A percentile compares a stretch with the other conserved stretches of the same genome.
phyloP scores from a whole-genome alignment of 2,113 vertebrate genomes.

The Caretta caretta region DNA sequence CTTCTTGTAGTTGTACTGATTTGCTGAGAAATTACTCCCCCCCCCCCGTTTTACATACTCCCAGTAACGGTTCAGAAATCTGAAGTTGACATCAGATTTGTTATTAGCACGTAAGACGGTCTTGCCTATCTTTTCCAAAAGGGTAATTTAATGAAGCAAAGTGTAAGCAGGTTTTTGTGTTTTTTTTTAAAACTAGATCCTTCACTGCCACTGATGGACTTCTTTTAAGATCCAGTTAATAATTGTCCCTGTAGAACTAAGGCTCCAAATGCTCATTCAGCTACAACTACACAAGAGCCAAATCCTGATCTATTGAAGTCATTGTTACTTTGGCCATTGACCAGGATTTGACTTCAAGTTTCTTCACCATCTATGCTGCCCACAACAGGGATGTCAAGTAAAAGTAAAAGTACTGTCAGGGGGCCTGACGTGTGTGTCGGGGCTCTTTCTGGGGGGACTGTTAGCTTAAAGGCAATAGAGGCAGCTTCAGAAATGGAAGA shows the following conservation, averaged over 20 bases:
- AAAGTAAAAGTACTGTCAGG: neutral
- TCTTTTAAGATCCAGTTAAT: neutral
- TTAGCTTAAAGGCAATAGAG: neutral
- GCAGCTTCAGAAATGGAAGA: no score
- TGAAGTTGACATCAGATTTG: neutral
- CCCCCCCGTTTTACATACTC: neutral
- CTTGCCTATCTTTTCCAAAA: neutral
- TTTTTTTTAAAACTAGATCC: neutral
- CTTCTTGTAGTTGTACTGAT: neutral
- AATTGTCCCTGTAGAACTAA: neutral
- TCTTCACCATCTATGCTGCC: neutral
- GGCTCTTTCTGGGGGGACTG: neutral
- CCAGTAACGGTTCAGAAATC: fast-evolving
- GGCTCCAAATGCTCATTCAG: neutral
- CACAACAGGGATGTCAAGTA: neutral
- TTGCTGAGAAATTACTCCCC: neutral
- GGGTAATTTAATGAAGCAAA: neutral
- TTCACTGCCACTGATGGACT: neutral
- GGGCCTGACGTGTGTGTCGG: neutral
- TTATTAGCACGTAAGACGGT: neutral
- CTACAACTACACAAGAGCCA: constrained; percentile 1
- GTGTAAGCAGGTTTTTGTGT: no score
- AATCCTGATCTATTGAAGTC: neutral
- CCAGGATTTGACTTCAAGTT: neutral
- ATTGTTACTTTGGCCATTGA: neutral